phyloP scores from a whole-genome alignment of 2,888 invertebrate species.

The Habrosyne pyritoides region DNA sequence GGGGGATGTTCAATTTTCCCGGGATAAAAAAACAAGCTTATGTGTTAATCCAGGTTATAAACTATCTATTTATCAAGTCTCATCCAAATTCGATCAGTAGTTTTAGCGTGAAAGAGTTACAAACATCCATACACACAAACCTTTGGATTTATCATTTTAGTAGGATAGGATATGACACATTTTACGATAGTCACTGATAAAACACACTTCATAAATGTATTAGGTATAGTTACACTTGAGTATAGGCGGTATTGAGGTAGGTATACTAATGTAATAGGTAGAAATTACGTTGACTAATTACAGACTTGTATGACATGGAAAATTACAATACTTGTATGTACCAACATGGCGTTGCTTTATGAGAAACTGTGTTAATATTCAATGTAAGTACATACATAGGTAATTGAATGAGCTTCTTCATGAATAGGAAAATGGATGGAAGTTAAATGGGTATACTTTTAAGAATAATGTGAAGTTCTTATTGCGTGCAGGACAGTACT shows the following conservation, averaged over 20 bases:
- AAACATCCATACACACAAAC: too few species aligned
- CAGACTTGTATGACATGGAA: not conserved
- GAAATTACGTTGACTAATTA: not conserved
- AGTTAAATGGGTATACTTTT: not conserved
- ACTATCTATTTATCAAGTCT: too few species aligned
- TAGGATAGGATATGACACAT: too few species aligned
- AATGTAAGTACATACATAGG: not conserved
- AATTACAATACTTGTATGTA: not conserved
- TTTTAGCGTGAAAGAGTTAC: too few species aligned
- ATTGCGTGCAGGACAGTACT: too few species aligned
- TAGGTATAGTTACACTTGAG: not conserved
- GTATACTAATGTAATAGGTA: not conserved
- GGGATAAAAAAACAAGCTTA: too few species aligned
- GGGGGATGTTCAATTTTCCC: too few species aligned
- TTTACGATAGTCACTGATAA: too few species aligned
- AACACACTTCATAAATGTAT: not conserved
- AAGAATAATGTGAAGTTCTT: not conserved
- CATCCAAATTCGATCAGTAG: too few species aligned
- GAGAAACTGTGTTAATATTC: not conserved
- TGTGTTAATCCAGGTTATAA: too few species aligned
- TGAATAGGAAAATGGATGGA: not conserved
- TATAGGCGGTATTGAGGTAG: not conserved
- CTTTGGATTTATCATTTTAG: too few species aligned
- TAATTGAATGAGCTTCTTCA: not conserved
- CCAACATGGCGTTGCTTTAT: too few species aligned